These are phyloP conservation scores for Etheostoma perlongum DNA, from an alignment of 2,797 vertebrate species.

Conservation along the genomic window DNA sequence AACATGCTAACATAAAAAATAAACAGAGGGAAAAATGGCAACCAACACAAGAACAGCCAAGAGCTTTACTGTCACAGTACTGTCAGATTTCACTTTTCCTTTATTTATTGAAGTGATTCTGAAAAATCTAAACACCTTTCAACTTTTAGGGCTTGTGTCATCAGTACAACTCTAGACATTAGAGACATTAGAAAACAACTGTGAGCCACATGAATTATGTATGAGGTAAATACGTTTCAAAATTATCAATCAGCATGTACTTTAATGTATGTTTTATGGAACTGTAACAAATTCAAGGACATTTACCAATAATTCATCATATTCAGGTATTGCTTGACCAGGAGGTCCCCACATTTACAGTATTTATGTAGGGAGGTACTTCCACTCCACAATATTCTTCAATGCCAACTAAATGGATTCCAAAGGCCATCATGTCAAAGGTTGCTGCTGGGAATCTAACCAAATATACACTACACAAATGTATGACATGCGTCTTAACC, in stretches of 20 bases:
- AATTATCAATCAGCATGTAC: not conserved
- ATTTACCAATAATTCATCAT: not conserved
- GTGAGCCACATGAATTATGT: not conserved
- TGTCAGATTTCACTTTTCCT: conserved; percentile 10
- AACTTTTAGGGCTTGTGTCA: conserved; percentile 2
- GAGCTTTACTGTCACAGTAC: not conserved
- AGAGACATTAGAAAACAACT: not conserved
- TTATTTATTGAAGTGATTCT: not conserved
- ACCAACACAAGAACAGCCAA: not conserved
- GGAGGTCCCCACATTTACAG: not conserved
- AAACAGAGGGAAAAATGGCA: not conserved
- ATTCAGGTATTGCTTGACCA: not conserved
- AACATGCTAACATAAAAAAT: not conserved
- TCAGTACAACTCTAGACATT: not conserved
- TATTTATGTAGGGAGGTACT: not conserved
- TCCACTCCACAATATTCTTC: not conserved
- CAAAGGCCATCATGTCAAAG: not conserved
- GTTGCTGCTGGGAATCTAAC: no score
- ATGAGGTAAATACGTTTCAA: not conserved
- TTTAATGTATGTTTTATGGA: not conserved
- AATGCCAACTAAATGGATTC: not conserved
- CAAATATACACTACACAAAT: no score
- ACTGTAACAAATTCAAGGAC: not conserved
- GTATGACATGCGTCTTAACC: not conserved
- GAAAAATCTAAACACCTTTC: not conserved